A percentile compares a stretch with the other conserved stretches of the same genome.
Evolutionary conservation across 2,113 vertebrate species (phyloP).

Genomic region (Colinus virginianus): DNA sequence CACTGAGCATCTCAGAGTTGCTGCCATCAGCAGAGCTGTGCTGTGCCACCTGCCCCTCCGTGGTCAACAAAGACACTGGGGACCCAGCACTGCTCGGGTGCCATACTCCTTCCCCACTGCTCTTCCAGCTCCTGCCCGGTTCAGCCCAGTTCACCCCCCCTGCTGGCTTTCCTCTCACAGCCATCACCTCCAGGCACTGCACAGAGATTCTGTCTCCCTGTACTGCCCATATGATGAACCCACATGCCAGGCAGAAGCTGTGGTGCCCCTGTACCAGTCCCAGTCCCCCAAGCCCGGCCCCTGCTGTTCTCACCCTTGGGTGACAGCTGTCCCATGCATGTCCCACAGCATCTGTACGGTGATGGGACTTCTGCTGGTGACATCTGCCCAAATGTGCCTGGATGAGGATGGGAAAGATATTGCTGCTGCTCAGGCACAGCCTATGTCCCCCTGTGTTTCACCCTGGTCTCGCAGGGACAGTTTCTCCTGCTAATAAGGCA

Average conservation of each 20-base stretch:
- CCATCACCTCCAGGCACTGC: fast-evolving
- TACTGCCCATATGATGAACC: fast-evolving
- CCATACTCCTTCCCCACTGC: background rate
- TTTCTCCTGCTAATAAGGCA: background rate
- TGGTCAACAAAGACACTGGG: background rate
- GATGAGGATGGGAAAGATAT: fast-evolving
- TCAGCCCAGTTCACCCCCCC: background rate
- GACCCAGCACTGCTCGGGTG: background rate
- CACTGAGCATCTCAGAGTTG: background rate
- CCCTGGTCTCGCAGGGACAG: fast-evolving
- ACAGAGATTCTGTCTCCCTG: fast-evolving
- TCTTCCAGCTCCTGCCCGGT: background rate
- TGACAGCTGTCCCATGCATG: background rate
- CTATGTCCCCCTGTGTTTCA: fast-evolving
- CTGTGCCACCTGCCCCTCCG: background rate
- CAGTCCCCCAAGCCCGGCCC: background rate
- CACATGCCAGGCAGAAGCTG: background rate
- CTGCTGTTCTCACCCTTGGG: fast-evolving
- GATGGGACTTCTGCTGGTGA: fast-evolving
- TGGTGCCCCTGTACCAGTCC: fast-evolving
- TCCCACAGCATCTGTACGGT: background rate
- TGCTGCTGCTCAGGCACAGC: background rate
- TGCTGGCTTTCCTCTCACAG: background rate
- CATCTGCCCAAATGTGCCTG: background rate
- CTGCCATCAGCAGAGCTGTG: background rate